Conservation (phyloP, 2,797 vertebrate species). For the Phrynocephalus guinanensis region DNA sequence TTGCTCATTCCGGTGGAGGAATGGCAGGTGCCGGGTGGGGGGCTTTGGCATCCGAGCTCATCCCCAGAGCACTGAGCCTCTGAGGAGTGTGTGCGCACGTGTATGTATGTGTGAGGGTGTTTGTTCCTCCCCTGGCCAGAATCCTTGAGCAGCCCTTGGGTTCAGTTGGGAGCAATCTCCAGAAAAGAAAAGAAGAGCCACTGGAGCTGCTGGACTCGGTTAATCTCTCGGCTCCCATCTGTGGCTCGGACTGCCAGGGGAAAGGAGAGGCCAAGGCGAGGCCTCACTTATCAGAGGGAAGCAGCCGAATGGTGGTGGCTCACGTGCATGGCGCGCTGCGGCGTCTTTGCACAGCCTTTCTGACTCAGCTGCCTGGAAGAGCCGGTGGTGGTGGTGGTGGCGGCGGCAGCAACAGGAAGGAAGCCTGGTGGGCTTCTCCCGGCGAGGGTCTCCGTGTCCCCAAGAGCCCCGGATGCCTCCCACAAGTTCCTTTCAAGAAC, state of each 20-base stretch:
- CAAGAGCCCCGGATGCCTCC: neutral
- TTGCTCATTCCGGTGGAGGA: no score
- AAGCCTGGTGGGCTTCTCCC: neutral
- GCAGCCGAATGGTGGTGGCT: neutral
- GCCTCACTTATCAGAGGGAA: neutral
- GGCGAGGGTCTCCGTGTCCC: neutral
- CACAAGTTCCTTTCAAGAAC: no score
- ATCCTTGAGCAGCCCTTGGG: no score
- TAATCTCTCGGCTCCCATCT: neutral
- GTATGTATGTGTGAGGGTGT: no score
- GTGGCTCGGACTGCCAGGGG: neutral
- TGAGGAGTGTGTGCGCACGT: no score
- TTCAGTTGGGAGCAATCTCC: no score
- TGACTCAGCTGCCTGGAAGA: neutral
- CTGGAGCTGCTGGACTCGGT: neutral
- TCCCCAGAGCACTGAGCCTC: no score
- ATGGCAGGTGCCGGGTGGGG: no score
- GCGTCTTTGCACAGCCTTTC: neutral
- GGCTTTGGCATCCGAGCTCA: no score
- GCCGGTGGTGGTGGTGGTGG: no score
- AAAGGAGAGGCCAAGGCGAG: neutral
- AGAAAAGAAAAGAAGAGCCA: no score
- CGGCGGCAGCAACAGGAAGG: neutral
- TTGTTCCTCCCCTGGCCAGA: no score
- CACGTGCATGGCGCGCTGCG: neutral